Evolutionary conservation across 64 coral and sea anemone species (phyloP), one percentile per base, ranked within the genome.

Genomic region (Exaiptasia diaphana): DNA sequence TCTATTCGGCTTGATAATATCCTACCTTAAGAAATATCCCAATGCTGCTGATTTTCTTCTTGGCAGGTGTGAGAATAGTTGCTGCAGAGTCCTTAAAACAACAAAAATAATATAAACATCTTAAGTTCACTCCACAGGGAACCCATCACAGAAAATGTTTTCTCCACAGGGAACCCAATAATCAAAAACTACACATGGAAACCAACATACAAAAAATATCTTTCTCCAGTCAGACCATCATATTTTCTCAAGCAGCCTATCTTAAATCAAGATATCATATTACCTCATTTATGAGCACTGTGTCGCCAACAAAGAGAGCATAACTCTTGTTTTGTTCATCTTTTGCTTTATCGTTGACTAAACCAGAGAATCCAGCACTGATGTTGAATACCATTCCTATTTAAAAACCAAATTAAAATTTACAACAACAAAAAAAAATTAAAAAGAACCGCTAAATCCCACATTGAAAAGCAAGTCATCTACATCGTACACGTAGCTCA

Each of bases 21-120:
- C n/a, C n/a, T 34, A 93, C 95, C 79, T 93, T 99, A 61, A 99
- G 62, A 59, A 99, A 99, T 73, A 99, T 99, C 27, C 95, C 95
- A 78, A 99, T 99, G 41, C 93, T 99, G 41, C 80, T 80, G 37
- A 99, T 99, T 70, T 99, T 99, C 64, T 99, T 99, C 61, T 99
- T 99, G 39, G 95, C 95, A 12, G 75, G 73, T 31, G 95, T 99
- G 4, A 99, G 72, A n/a, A 99, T 36, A 9, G 90, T 76, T 78
- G 95, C 90, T 62, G 95, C 79, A 22, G 84, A 71, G 41, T 79
- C 81, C 95, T 99, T n/a, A 33, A 28, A 54, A n/a, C n/a, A 64
- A 17, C 2, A 38, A 80, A 50, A 4, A 49, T 67, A 17, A 9
- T 5, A 40, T 4, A 7, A 3, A 4, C 17, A 5, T 50, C 12